Evolutionary conservation across 2,113 vertebrate species (phyloP).

Genomic region (Tragelaphus strepsiceros): DNA sequence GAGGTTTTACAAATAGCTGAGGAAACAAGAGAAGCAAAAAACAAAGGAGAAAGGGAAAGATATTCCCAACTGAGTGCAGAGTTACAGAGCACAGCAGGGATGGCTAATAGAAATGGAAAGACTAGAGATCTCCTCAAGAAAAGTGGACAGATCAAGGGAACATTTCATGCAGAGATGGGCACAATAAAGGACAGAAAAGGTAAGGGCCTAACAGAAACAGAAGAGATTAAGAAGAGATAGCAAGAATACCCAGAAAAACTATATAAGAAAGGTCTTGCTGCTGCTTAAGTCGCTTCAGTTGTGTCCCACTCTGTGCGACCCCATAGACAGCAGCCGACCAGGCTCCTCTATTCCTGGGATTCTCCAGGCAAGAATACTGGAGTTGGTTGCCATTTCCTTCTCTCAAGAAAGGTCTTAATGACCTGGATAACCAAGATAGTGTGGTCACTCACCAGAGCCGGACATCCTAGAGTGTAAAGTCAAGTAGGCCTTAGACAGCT

Average conservation of each 20-base stretch:
- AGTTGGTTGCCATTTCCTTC: too few relatives aligned
- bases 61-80: not conserved
- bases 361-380: too few relatives aligned
- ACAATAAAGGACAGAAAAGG: not conserved
- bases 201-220: not conserved
- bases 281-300: too few relatives aligned
- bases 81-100: not conserved
- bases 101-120: not conserved
- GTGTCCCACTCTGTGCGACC: rapidly evolving
- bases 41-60: not conserved
- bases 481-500: not conserved
- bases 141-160: not conserved
- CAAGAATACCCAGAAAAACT: not conserved
- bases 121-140: not conserved
- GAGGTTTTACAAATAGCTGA: not conserved
- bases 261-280: not conserved
- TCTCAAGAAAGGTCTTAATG: not conserved
- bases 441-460: not conserved
- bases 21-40: not conserved
- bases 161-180: not conserved
- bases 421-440: not conserved
- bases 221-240: not conserved
- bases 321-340: too few relatives aligned
- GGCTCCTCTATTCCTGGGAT: too few relatives aligned
- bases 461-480: not conserved